Conservation (phyloP, 2,888 invertebrate species). For the Drosophila sordidula region DNA sequence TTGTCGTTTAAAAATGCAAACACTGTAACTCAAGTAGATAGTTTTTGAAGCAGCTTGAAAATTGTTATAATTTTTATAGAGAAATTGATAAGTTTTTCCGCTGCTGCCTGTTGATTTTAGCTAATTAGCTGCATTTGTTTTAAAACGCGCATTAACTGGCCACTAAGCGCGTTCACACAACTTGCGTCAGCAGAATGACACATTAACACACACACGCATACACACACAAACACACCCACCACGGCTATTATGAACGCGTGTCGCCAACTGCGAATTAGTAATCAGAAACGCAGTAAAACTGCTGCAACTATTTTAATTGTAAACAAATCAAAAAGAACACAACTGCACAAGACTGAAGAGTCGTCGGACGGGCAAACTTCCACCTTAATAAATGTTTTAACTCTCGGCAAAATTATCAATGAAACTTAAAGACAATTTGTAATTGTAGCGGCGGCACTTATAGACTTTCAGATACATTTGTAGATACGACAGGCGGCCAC, state of each 20-base stretch:
- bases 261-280: conserved; percentile 34
- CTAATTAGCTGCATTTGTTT: conserved; percentile 15
- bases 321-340: conserved; percentile 32
- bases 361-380: neutral
- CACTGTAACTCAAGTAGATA: neutral
- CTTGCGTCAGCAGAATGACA: conserved; percentile 17
- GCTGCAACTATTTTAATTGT: conserved; percentile 43
- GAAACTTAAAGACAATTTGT: conserved; percentile 20
- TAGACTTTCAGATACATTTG: conserved; percentile 43
- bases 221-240: conserved; percentile 1
- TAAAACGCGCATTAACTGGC: neutral
- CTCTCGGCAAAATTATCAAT: conserved; percentile 28
- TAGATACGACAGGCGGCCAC: conserved; percentile 31
- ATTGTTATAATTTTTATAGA: neutral
- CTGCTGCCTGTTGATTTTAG: conserved; percentile 24
- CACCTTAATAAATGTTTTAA: neutral
- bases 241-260: neutral
- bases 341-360: conserved; percentile 14
- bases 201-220: conserved; percentile 5
- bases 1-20: neutral
- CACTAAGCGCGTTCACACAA: neutral
- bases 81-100: conserved; percentile 1
- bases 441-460: conserved; percentile 38
- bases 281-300: conserved; percentile 44
- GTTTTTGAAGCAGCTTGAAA: neutral